Evolutionary conservation across 37 sponge, comb jelly and placozoan species (phyloP).

Genomic region (Oopsacas minuta): DNA sequence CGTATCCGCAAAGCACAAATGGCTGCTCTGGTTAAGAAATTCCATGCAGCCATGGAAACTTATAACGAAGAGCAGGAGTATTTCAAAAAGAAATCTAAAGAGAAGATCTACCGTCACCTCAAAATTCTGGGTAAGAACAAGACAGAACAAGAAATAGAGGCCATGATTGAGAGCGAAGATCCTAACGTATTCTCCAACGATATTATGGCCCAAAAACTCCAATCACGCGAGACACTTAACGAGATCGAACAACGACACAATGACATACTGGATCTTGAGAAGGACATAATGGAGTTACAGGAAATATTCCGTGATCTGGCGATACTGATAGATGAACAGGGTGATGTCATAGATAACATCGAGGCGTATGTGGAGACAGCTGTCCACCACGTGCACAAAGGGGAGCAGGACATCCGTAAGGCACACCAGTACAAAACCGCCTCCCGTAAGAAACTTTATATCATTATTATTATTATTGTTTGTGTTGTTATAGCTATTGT

Average conservation of each 20-base stretch:
- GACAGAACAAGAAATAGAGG: background rate
- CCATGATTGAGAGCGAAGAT: background rate
- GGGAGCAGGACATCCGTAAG: background rate
- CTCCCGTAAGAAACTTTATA: background rate
- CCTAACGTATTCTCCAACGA: slow-evolving; percentile 5
- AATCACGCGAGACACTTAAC: slow-evolving; percentile 33
- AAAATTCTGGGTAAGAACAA: slow-evolving; percentile 8
- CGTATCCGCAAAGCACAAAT: background rate
- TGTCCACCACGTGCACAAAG: background rate
- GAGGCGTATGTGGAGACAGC: background rate
- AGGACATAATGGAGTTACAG: slow-evolving; percentile 32
- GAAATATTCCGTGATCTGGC: slow-evolving; percentile 10
- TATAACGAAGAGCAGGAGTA: background rate
- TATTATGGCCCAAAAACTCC: background rate
- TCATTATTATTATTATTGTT: background rate
- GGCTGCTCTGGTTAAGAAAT: background rate
- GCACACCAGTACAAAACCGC: background rate
- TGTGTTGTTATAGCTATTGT: background rate
- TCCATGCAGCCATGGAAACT: background rate
- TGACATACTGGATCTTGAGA: slow-evolving; percentile 55
- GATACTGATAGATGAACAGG: background rate
- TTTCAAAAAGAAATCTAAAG: background rate
- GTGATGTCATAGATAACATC: background rate
- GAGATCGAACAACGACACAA: slow-evolving; percentile 60
- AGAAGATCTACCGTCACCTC: background rate